Percentiles rank a stretch among this genome's conserved stretches.
Evolutionary conservation across 2,888 invertebrate species (phyloP).

Genomic region (Mythimna pallens): DNA sequence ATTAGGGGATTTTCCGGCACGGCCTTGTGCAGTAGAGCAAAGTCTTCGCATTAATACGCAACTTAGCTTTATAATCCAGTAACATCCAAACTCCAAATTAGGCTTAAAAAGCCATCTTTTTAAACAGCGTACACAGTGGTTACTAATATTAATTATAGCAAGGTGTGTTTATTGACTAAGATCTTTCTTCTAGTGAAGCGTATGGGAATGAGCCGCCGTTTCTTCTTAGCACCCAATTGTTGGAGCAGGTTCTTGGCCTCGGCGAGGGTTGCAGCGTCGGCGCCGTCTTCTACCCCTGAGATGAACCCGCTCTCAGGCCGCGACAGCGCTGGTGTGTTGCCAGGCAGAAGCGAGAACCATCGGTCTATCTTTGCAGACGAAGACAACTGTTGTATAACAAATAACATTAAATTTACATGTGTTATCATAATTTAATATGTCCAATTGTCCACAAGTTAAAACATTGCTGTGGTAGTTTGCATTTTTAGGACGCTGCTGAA

Average conservation of each 20-base stretch:
- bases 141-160: slow-evolving; percentile 73
- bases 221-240: slow-evolving; percentile 93
- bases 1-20: slow-evolving; percentile 45
- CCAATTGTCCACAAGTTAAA: slow-evolving; percentile 39
- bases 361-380: slow-evolving; percentile 95
- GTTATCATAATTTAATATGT: slow-evolving; percentile 1
- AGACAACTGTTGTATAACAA: slow-evolving; percentile 90
- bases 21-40: slow-evolving; percentile 19
- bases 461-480: slow-evolving; percentile 11
- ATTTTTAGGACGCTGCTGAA: slow-evolving; percentile 18
- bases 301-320: slow-evolving; percentile 95
- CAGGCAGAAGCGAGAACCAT: slow-evolving; percentile 94
- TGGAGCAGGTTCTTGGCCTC: slow-evolving; percentile 93
- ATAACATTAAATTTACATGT: slow-evolving; percentile 34
- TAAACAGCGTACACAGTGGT: slow-evolving; percentile 66
- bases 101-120: slow-evolving; percentile 40
- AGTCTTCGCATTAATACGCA: slow-evolving; percentile 20
- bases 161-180: slow-evolving; percentile 89
- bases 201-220: slow-evolving; percentile 92
- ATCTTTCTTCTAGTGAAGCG: slow-evolving; percentile 94
- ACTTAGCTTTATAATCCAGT: slow-evolving; percentile 19
- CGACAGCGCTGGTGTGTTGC: slow-evolving; percentile 91
- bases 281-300: slow-evolving; percentile 91
- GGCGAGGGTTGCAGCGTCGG: slow-evolving; percentile 91
- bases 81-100: slow-evolving; percentile 14